Conservation (phyloP, 2,888 invertebrate species). For the Drosophila maculinotata region DNA sequence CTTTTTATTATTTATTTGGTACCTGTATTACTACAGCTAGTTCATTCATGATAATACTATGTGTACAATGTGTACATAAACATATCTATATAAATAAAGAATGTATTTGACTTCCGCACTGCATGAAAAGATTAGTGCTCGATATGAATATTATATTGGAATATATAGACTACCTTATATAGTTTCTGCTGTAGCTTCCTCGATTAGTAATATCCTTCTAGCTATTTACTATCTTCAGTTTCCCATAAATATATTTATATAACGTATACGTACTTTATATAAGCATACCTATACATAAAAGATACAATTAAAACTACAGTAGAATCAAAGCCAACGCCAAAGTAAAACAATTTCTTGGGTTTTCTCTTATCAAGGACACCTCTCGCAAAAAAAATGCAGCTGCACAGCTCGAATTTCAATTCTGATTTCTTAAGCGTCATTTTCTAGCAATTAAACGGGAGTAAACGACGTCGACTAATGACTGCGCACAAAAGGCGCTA, state of each 20-base stretch:
- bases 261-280: too few species aligned
- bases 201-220: too few species aligned
- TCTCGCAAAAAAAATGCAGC: conserved; percentile 7
- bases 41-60: conserved; percentile 6
- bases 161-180: too few species aligned
- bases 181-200: too few species aligned
- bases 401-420: conserved; percentile 28
- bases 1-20: conserved; percentile 31
- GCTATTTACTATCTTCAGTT: too few species aligned
- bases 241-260: too few species aligned
- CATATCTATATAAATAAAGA: background rate
- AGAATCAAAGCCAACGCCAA: background rate
- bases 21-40: conserved; percentile 1
- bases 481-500: conserved; percentile 37
- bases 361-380: conserved; percentile 12
- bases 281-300: too few species aligned
- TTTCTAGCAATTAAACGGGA: conserved; percentile 56
- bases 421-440: conserved; percentile 29
- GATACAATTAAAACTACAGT: conserved; percentile 1
- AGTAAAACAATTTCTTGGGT: conserved; percentile 29
- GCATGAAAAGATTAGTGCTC: background rate
- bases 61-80: background rate
- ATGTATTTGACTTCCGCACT: background rate
- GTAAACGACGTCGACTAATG: conserved; percentile 26
- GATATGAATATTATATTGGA: too few species aligned